Percentiles rank a stretch among this genome's conserved stretches.
Conservation (phyloP, 2,797 vertebrate species). For the Sebastes steindachneri region DNA sequence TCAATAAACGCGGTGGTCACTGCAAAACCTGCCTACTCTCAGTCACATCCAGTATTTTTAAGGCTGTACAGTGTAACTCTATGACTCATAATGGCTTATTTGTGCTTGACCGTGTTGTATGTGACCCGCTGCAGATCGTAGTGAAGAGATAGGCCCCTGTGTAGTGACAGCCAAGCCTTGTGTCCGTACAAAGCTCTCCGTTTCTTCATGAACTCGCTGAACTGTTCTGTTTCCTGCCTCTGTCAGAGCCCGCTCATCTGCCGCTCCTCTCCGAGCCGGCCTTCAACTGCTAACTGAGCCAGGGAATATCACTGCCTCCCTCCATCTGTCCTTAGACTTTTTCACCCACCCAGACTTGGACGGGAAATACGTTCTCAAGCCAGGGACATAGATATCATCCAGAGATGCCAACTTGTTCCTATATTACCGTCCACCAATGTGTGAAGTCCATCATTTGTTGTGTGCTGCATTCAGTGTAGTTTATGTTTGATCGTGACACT, state of each 20-base stretch:
- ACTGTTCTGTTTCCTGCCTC: slow-evolving; percentile 73
- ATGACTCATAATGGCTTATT: slow-evolving; percentile 52
- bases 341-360: slow-evolving; percentile 3
- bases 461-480: neutral
- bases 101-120: slow-evolving; percentile 48
- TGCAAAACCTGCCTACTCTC: slow-evolving; percentile 1
- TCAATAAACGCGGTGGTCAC: neutral
- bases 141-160: slow-evolving; percentile 59
- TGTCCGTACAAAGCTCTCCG: slow-evolving; percentile 73
- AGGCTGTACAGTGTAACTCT: neutral
- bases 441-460: neutral
- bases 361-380: slow-evolving; percentile 3
- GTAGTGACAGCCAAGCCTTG: slow-evolving; percentile 66
- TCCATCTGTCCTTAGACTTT: slow-evolving; percentile 28
- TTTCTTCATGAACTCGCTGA: slow-evolving; percentile 77
- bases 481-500: neutral
- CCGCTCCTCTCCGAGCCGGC: slow-evolving; percentile 46
- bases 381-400: neutral
- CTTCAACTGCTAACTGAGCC: slow-evolving; percentile 34
- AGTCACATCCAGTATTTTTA: neutral
- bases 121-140: slow-evolving; percentile 51
- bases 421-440: neutral
- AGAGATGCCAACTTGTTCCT: neutral
- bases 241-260: slow-evolving; percentile 67
- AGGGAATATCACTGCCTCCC: slow-evolving; percentile 32